Evolutionary conservation across 2,113 vertebrate species (phyloP), one percentile per base, ranked within the genome.

Genomic region (Rostratula benghalensis): DNA sequence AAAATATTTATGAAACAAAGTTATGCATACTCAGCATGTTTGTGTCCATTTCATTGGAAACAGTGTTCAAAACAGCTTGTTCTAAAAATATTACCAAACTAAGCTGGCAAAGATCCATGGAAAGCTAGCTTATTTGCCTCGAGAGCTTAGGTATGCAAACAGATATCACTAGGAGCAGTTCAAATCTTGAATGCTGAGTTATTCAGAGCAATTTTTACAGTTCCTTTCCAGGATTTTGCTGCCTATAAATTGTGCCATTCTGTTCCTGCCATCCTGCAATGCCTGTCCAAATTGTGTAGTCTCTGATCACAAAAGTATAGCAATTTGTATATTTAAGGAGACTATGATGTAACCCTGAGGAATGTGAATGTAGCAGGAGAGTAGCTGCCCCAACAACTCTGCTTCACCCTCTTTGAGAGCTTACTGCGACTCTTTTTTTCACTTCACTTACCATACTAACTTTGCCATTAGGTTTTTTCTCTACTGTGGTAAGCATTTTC

Each of bases 251-350:
- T 41, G 41, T 9, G 10, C 11, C 67, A 41, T 60, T 93, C 89
- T 82, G 70, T 82, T 94, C 82, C 93, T 57, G 80, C 85, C 80
- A 94, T 93, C 93, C 92, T 96, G 89, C 37, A 54, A 71, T 1
- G 5, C 33, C 65, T 91, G n/a, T 94, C 77, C 51, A 81, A 68
- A 86, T 87, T 93, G 86, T n/a, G 41, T 78, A 87, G 63, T 45
- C 81, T 71, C 71, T 93, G 93, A 90, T 82, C 80, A 89, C 25
- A 60, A 43, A 67, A 70, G 30, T 60, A 82, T 12, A 90, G 68
- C 61, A 93, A 63, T 87, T 70, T 90, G 53, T 90, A 20, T 50
- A 27, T 70, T 73, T 90, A 88, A 86, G 64, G 39, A 81, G 39
- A 59, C 22, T 39, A 31, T 1, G 5, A 14, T 10, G 24, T 67